Percentiles rank a stretch among this genome's conserved stretches.
phyloP scores from a whole-genome alignment of 2,797 vertebrate species.

The Rousettus madagascariensis region DNA sequence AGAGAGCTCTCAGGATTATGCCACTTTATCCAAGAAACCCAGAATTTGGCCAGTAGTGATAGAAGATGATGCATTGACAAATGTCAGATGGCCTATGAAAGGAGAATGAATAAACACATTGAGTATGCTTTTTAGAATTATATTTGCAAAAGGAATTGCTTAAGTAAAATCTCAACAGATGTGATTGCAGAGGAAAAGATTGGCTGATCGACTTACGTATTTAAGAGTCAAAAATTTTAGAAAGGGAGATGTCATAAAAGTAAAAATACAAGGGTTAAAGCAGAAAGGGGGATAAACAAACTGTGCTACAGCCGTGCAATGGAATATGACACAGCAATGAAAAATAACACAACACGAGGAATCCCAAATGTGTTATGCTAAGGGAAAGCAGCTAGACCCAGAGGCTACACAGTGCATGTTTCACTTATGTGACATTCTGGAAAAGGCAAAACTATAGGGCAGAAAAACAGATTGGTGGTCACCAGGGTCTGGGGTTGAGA shows the following conservation, averaged over 20 bases:
- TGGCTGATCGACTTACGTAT: background rate
- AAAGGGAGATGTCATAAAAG: background rate
- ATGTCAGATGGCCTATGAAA: background rate
- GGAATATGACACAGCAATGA: background rate
- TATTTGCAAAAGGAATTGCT: background rate
- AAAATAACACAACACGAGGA: background rate
- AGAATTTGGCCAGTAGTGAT: background rate
- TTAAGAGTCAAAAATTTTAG: background rate
- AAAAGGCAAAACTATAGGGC: background rate
- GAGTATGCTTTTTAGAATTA: background rate
- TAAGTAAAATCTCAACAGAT: background rate
- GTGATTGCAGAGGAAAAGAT: background rate
- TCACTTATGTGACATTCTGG: background rate
- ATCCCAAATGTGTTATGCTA: accelerated
- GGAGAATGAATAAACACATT: background rate
- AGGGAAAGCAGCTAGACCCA: background rate
- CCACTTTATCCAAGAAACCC: background rate
- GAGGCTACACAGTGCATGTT: accelerated
- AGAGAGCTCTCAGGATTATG: background rate
- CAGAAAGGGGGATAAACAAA: background rate
- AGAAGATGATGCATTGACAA: background rate
- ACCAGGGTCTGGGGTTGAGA: background rate
- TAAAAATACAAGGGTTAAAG: background rate
- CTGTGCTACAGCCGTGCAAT: accelerated
- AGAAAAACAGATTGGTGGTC: background rate